Evolutionary conservation across 2,113 vertebrate species (phyloP), one percentile per base, ranked within the genome.

Genomic region (human): DNA sequence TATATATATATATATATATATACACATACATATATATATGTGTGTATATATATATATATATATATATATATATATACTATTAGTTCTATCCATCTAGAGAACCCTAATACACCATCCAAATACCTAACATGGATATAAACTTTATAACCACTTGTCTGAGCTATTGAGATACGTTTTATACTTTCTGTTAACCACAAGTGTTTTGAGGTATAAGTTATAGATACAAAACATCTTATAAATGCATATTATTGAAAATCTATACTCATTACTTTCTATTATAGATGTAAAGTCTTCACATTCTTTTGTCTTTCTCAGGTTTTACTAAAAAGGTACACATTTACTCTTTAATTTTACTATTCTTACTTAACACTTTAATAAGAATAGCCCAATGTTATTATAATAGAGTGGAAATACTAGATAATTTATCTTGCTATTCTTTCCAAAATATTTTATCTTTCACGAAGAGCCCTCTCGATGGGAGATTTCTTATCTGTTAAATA

Each of bases 1-100:
- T 61, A 0, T 61, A 11, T 61, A 0, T 61, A 1, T 61, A 9
- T 61, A 18, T 22, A 9, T 59, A 0, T 57, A 23, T 23, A 59
- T 25, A 59, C 0, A 59, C 3, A 59, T 23, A 59, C 23, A 59
- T 27, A 45, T 23, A 3, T 59, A 23, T 2, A 11, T 61, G 38
- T 40, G 38, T 40, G 38, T 40, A 25, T 1, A 59, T n/a, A n/a
- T n/a, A n/a, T 10, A 59, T 59, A 59, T 59, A 59, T 61, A 45
- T 57, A 4, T 59, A 23, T 2, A 12, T 61, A 61, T 27, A 61
- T 12, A 13, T 8, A 57, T 8, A 57, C 55, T 64, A 13, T 30
- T 30, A 64, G 59, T 64, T 64, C 5, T 13, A 30, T 64, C 59
- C 4, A 5, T 64, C 5, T 64, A 64, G 59, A 64, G 11, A 64